Evolutionary conservation across 2,888 invertebrate species (phyloP).

Genomic region (Seira musarum): DNA sequence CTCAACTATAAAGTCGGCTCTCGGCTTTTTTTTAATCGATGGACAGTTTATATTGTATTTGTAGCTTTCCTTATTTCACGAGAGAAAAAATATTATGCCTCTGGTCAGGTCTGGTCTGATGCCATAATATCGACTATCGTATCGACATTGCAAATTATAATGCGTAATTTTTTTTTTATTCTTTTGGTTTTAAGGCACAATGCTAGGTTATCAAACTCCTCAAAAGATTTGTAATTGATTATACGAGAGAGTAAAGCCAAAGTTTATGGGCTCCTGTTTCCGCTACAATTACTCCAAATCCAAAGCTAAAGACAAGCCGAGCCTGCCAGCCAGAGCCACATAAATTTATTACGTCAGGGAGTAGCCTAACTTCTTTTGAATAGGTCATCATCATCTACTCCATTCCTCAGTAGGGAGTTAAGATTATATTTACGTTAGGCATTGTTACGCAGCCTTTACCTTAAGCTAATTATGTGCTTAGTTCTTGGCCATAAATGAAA

Average conservation of each 20-base stretch:
- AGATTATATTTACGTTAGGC: not conserved
- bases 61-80: too few relatives aligned
- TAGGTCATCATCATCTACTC: not conserved
- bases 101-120: too few relatives aligned
- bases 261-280: conserved; percentile 24
- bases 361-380: conserved; percentile 14
- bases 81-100: too few relatives aligned
- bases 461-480: not conserved
- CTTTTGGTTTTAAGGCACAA: not conserved
- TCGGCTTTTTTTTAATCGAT: too few relatives aligned
- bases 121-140: too few relatives aligned
- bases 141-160: too few relatives aligned
- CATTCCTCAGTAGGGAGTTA: too few relatives aligned
- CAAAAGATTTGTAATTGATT: not conserved
- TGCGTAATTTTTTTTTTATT: not conserved
- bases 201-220: conserved; percentile 31
- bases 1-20: too few relatives aligned
- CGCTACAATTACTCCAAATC: conserved; percentile 47
- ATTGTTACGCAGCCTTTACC: conserved; percentile 13
- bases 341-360: not conserved
- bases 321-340: not conserved
- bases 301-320: conserved; percentile 19
- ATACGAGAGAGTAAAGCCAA: not conserved
- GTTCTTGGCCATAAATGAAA: conserved; percentile 1
- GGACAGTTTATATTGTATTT: too few relatives aligned